phyloP scores from a whole-genome alignment of 2,113 vertebrate species.

The Salvelinus sp. region DNA sequence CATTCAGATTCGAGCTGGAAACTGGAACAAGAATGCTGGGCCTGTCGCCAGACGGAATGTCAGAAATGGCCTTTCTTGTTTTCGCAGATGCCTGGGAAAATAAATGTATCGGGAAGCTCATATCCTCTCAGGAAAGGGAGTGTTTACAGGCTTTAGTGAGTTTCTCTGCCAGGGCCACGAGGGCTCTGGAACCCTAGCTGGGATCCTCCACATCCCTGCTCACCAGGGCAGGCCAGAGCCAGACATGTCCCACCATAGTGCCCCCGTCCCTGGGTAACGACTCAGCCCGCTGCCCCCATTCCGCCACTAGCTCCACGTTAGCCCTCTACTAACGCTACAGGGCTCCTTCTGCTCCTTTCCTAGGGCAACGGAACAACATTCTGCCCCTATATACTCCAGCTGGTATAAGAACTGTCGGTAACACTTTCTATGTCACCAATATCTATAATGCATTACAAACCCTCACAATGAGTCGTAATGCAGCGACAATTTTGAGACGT shows the following conservation, averaged over 20 bases:
- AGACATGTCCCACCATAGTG: neutral
- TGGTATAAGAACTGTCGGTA: neutral
- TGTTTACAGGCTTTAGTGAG: slow-evolving; percentile 54
- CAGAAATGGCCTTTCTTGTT: slow-evolving; percentile 49
- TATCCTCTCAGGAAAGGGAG: slow-evolving; percentile 66
- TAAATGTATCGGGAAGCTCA: slow-evolving; percentile 57
- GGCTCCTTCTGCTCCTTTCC: neutral
- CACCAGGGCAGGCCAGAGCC: slow-evolving; percentile 17
- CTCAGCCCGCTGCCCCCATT: neutral
- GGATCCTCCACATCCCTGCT: slow-evolving; percentile 12
- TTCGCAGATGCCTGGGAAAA: slow-evolving; percentile 69
- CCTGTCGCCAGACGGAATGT: slow-evolving; percentile 42
- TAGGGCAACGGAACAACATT: too few species aligned
- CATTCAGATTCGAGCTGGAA: slow-evolving; percentile 18
- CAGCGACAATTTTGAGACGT: too few species aligned
- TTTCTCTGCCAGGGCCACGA: slow-evolving; percentile 53
- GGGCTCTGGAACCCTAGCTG: slow-evolving; percentile 6
- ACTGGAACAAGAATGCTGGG: slow-evolving; percentile 20
- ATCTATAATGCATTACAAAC: too few species aligned
- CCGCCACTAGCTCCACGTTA: neutral
- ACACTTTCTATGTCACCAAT: neutral
- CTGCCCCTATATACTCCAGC: neutral
- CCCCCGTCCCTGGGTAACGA: neutral
- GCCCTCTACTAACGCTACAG: neutral
- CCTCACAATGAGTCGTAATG: too few species aligned